Percentiles rank a stretch among this genome's conserved stretches.
Evolutionary conservation across 2,113 vertebrate species (phyloP).

Genomic region (Python bivittatus): DNA sequence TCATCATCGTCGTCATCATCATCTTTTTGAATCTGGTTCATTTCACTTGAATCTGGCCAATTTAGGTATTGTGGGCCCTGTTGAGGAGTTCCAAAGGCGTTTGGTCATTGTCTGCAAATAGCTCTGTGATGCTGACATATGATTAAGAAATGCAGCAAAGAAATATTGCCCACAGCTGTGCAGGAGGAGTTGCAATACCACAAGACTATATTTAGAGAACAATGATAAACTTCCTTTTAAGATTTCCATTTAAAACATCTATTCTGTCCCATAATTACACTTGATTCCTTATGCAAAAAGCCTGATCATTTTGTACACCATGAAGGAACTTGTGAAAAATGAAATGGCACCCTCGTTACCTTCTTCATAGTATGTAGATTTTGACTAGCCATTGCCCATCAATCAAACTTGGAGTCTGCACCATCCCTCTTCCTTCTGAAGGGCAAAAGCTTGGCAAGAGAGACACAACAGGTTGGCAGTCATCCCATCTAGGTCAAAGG

Average conservation of each 20-base stretch:
- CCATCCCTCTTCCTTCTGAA: neutral
- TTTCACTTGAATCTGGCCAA: neutral
- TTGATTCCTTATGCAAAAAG: constrained; percentile 40
- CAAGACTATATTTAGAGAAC: constrained; percentile 43
- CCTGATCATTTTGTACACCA: neutral
- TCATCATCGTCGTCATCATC: neutral
- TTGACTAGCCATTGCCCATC: neutral
- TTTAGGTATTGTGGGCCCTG: constrained; percentile 32
- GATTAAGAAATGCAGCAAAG: neutral
- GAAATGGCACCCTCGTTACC: constrained; percentile 3
- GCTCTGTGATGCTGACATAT: neutral
- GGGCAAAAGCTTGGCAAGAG: neutral
- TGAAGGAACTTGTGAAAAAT: neutral
- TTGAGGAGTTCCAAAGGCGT: neutral
- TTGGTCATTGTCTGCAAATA: constrained; percentile 1
- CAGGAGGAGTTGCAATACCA: neutral
- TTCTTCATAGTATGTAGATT: neutral
- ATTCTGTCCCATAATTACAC: constrained; percentile 34
- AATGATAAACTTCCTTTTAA: constrained; percentile 1
- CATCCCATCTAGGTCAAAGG: neutral
- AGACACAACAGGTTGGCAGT: neutral
- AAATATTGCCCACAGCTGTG: constrained; percentile 37
- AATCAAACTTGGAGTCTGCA: neutral
- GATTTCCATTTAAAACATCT: constrained; percentile 39
- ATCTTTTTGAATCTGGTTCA: neutral